Evolutionary conservation across 1,140 invertebrate genomes (phyloP).

Genomic region (Apis mellifera): DNA sequence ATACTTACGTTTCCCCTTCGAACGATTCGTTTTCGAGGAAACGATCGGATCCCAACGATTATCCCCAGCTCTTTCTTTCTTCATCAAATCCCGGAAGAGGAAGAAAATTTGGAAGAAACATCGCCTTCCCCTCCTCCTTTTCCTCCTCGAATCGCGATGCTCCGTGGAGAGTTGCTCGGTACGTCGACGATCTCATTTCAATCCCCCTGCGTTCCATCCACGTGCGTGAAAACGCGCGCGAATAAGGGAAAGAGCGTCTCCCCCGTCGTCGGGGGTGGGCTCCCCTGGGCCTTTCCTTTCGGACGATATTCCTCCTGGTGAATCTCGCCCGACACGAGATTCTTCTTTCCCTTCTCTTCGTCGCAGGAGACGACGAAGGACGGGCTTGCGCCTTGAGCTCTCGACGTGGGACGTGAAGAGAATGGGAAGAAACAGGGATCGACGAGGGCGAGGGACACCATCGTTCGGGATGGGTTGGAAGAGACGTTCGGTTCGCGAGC

Average conservation of each 20-base stretch:
- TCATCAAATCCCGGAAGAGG: not conserved
- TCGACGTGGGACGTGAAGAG: not conserved
- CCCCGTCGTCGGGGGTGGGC: not conserved
- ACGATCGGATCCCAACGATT: too few species aligned
- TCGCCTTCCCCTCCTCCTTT: too few species aligned
- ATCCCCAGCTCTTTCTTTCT: not conserved
- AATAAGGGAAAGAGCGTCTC: not conserved
- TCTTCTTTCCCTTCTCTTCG: constrained; percentile 18
- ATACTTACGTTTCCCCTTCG: not conserved
- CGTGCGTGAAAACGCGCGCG: constrained; percentile 27
- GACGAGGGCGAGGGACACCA: not conserved
- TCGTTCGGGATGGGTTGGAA: not conserved
- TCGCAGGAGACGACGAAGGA: constrained; percentile 24
- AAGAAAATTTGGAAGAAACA: not conserved
- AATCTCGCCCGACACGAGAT: not conserved
- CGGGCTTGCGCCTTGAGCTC: constrained; percentile 62
- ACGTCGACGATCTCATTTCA: not conserved
- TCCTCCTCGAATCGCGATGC: not conserved
- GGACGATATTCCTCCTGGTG: constrained; percentile 31
- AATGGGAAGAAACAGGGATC: not conserved
- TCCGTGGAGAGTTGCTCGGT: not conserved
- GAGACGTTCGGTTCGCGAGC: not conserved
- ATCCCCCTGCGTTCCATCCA: not conserved
- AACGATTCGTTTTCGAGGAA: not conserved
- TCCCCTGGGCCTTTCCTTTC: not conserved